Percentiles rank a stretch among this genome's conserved stretches.
Conservation (phyloP, 2,888 invertebrate species). For the Hypolimnas misippus region DNA sequence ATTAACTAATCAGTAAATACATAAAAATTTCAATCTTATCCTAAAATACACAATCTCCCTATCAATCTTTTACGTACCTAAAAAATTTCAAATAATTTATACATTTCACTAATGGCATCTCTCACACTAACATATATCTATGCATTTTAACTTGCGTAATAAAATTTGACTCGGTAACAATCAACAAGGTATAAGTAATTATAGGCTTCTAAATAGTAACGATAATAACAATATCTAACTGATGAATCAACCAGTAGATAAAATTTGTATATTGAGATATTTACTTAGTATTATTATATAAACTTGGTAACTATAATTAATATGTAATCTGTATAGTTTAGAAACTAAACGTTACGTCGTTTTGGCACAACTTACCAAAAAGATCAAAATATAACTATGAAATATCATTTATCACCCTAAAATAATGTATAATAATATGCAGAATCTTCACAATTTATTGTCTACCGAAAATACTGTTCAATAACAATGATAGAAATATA, state of each 20-base stretch:
- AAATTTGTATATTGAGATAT: no score
- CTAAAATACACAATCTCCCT: not conserved
- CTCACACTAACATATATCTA: slow-evolving; percentile 22
- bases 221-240: slow-evolving; percentile 25
- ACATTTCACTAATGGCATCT: slow-evolving; percentile 37
- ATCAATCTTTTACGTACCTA: slow-evolving; percentile 10
- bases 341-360: slow-evolving; percentile 52
- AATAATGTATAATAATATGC: slow-evolving; percentile 11
- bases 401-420: slow-evolving; percentile 27
- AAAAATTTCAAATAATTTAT: slow-evolving; percentile 29
- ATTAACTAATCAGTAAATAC: slow-evolving; percentile 46
- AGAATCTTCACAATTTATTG: slow-evolving; percentile 25
- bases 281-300: no score
- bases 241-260: no score
- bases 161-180: slow-evolving; percentile 26
- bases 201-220: slow-evolving; percentile 18
- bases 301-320: slow-evolving; percentile 53
- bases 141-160: slow-evolving; percentile 10
- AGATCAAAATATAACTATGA: slow-evolving; percentile 33
- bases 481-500: slow-evolving; percentile 9
- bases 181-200: slow-evolving; percentile 14
- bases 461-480: slow-evolving; percentile 34
- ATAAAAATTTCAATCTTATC: slow-evolving; percentile 17
- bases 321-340: slow-evolving; percentile 49
- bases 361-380: slow-evolving; percentile 73